These are phyloP conservation scores for Hydropsyche tenuis DNA, from an alignment of 1,140 invertebrate species.

Conservation along the genomic window DNA sequence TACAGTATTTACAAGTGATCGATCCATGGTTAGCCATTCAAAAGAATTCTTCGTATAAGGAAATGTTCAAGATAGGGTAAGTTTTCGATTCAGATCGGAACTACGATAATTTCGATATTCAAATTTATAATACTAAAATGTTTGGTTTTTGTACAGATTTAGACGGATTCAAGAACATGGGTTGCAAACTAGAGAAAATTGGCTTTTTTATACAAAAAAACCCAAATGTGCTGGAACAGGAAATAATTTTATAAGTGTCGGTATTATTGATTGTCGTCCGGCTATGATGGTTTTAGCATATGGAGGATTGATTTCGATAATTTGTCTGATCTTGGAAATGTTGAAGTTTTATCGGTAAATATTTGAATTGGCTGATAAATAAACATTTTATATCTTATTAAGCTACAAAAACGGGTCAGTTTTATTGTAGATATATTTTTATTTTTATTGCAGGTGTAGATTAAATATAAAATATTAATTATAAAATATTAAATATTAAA, in stretches of 20 bases:
- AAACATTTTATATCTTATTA: too few relatives aligned
- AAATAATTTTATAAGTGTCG: conserved; percentile 63
- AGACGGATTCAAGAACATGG: conserved; percentile 65
- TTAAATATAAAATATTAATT: too few relatives aligned
- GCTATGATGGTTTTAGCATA: conserved; percentile 56
- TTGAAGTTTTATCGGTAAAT: conserved; percentile 17
- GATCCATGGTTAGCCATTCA: conserved; percentile 64
- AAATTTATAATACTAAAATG: background rate
- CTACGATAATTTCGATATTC: too few relatives aligned
- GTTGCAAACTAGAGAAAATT: conserved; percentile 62
- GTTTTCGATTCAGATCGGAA: too few relatives aligned
- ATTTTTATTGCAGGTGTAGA: too few relatives aligned
- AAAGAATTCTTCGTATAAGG: conserved; percentile 66
- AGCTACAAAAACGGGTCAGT: too few relatives aligned
- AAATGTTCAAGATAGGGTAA: conserved; percentile 67
- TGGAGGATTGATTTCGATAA: conserved; percentile 55
- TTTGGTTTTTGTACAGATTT: conserved; percentile 55
- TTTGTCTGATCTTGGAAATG: conserved; percentile 52
- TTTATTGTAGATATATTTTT: too few relatives aligned
- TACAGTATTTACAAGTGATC: conserved; percentile 63
- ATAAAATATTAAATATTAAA: too few relatives aligned
- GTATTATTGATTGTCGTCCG: conserved; percentile 62
- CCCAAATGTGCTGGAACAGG: conserved; percentile 61
- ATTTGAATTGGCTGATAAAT: too few relatives aligned
- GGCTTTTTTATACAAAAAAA: conserved; percentile 63